Evolutionary conservation across 2,113 vertebrate species (phyloP).

Genomic region (Alosa alosa): DNA sequence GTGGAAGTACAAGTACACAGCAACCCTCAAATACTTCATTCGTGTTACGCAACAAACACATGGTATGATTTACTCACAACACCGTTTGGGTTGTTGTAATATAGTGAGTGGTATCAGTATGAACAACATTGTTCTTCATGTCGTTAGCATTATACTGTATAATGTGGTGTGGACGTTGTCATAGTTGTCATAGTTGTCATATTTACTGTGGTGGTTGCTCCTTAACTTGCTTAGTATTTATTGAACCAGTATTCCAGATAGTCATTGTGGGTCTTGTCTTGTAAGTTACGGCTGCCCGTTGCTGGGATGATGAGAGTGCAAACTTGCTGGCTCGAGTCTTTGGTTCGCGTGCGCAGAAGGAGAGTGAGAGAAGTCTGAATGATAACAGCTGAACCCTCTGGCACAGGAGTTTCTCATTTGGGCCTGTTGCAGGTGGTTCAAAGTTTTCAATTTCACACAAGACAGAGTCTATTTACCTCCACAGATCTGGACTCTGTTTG

Average conservation of each 20-base stretch:
- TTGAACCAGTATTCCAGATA: background rate
- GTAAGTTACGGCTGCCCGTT: conserved; percentile 23
- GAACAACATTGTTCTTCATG: no score
- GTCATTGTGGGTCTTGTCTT: background rate
- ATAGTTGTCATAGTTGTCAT: background rate
- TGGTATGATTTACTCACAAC: background rate
- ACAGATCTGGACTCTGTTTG: conserved; percentile 41
- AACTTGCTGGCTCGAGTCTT: conserved; percentile 13
- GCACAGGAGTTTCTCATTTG: conserved; percentile 48
- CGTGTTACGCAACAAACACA: background rate
- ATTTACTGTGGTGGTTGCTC: no score
- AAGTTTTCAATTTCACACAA: conserved; percentile 70
- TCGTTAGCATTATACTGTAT: no score
- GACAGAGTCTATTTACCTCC: conserved; percentile 70
- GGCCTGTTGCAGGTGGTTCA: conserved; percentile 63
- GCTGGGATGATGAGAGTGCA: conserved; percentile 17
- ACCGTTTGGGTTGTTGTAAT: no score
- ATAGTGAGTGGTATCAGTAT: no score
- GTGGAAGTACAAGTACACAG: background rate
- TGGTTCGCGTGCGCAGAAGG: background rate
- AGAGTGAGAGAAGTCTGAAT: background rate
- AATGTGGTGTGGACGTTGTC: background rate
- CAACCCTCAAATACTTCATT: background rate
- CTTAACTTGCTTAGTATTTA: background rate
- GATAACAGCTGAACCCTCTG: conserved; percentile 43